Evolutionary conservation across 2,888 invertebrate species (phyloP).

Genomic region (Spicauda simplicius): DNA sequence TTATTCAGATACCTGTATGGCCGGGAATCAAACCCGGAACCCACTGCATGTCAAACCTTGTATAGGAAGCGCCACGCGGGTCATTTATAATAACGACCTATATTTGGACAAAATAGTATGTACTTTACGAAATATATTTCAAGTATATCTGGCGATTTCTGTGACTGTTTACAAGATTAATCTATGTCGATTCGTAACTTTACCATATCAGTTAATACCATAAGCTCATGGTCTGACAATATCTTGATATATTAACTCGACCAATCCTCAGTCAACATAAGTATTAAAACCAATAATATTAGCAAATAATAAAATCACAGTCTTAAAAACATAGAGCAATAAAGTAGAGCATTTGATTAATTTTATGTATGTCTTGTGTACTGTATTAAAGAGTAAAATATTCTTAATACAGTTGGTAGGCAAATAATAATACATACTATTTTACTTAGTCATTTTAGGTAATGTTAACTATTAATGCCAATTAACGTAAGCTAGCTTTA

Average conservation of each 20-base stretch:
- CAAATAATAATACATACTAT: no score
- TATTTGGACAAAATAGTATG: not conserved
- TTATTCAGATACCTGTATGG: no score
- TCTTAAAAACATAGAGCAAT: not conserved
- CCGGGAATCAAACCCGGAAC: no score
- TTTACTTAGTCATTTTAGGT: no score
- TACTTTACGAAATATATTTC: no score
- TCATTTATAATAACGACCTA: no score
- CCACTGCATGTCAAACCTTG: no score
- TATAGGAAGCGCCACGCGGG: no score
- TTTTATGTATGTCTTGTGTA: not conserved
- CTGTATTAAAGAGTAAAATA: not conserved
- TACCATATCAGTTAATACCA: conserved; percentile 28
- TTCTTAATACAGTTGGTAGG: no score
- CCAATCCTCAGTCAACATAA: conserved; percentile 3
- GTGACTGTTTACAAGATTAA: not conserved
- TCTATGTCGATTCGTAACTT: not conserved
- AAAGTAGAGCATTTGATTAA: no score
- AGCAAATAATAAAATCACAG: conserved; percentile 2
- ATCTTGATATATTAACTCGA: conserved; percentile 27
- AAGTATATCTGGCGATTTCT: not conserved
- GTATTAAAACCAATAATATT: conserved; percentile 10
- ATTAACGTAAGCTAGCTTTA: no score
- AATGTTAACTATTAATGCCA: no score
- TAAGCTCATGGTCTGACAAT: conserved; percentile 22